A percentile compares a stretch with the other conserved stretches of the same genome.
Evolutionary conservation across 2,888 invertebrate species (phyloP).

Genomic region (Drosophila demipolita): DNA sequence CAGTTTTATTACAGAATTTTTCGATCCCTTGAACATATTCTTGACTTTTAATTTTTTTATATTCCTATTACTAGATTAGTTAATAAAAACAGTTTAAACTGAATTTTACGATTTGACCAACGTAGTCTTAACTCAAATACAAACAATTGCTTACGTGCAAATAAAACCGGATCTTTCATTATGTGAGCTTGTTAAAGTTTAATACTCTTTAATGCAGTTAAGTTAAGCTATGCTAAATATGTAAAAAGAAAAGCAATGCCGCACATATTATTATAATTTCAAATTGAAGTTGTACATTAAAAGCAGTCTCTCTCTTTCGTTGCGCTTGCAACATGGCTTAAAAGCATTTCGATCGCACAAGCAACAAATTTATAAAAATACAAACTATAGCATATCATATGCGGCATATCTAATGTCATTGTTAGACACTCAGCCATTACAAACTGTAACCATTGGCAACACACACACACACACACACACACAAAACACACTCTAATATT

Average conservation of each 20-base stretch:
- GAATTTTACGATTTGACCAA: not conserved
- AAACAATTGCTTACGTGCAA: not conserved
- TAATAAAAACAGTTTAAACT: not conserved
- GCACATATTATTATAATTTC: not conserved
- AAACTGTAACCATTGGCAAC: slow-evolving; percentile 4
- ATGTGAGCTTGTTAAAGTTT: not conserved
- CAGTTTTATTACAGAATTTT: not conserved
- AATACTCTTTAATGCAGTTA: not conserved
- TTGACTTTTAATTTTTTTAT: not conserved
- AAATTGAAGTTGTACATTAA: not conserved
- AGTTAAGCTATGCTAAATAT: not conserved
- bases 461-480: not conserved
- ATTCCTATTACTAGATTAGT: no score
- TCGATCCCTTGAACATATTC: not conserved
- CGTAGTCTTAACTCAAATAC: not conserved
- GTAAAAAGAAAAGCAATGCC: not conserved
- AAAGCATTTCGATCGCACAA: slow-evolving; percentile 27
- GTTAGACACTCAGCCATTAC: slow-evolving; percentile 25
- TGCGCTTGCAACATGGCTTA: slow-evolving; percentile 24
- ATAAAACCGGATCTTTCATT: not conserved
- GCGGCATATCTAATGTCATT: slow-evolving; percentile 42
- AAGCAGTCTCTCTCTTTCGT: not conserved
- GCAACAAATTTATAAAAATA: slow-evolving; percentile 8
- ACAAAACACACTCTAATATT: not conserved
- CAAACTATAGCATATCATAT: slow-evolving; percentile 24